Evolutionary conservation across 2,888 invertebrate genomes (phyloP).

Genomic region (Drosophila macrospina): DNA sequence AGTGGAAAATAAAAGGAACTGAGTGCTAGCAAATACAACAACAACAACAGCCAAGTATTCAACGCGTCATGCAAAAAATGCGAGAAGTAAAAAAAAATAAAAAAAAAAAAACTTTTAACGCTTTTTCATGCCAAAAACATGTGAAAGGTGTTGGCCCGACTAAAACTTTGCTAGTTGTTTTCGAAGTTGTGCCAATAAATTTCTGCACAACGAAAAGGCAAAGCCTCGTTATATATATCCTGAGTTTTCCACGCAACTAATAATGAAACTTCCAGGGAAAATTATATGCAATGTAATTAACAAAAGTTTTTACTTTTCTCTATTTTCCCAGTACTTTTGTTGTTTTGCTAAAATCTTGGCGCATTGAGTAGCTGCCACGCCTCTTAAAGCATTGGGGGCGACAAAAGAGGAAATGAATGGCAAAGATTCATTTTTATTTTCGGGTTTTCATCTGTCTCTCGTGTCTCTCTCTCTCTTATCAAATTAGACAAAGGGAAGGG

Average conservation of each 20-base stretch:
- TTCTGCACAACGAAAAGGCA: constrained; percentile 46
- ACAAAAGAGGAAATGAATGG: constrained; percentile 19
- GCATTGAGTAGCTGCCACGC: constrained; percentile 31
- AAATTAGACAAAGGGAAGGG: constrained; percentile 76
- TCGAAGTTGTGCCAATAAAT: constrained; percentile 74
- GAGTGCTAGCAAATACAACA: constrained; percentile 41
- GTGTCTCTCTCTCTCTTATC: constrained; percentile 53
- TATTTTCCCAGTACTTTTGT: constrained; percentile 35
- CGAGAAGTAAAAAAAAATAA: constrained; percentile 36
- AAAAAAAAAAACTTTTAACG: constrained; percentile 44
- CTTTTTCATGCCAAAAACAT: constrained; percentile 73
- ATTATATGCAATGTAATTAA: constrained; percentile 67
- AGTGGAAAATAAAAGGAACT: too few species aligned
- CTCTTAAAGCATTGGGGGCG: constrained; percentile 4
- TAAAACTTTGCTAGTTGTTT: constrained; percentile 61
- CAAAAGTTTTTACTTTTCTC: constrained; percentile 43
- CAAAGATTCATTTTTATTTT: constrained; percentile 45
- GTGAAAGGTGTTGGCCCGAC: constrained; percentile 66
- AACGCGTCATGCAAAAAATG: constrained; percentile 66
- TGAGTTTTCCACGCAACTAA: constrained; percentile 27
- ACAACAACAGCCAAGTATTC: constrained; percentile 47
- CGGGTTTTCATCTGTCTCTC: constrained; percentile 26
- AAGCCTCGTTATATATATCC: constrained; percentile 6
- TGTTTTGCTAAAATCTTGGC: constrained; percentile 18
- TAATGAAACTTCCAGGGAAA: constrained; percentile 52